Evolutionary conservation across 2,113 vertebrate genomes (phyloP), one percentile per base, ranked within the genome.

Genomic region (Tautogolabrus adspersus): DNA sequence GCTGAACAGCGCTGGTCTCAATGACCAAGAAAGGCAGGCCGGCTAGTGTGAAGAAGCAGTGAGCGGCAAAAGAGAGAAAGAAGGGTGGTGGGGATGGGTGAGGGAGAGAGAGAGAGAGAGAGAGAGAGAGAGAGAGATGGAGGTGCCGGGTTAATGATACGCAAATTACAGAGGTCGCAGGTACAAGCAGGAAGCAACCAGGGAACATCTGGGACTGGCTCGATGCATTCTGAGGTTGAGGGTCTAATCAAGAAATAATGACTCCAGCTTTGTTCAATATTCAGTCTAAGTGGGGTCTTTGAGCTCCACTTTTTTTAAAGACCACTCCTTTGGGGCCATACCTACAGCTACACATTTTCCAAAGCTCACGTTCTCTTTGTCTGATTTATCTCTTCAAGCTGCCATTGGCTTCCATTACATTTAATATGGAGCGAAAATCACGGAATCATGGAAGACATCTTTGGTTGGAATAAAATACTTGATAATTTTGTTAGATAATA

Each of bases 21-120:
- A 98, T 98, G 93, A 99, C 96, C 92, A 98, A 93, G 93, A 98
- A 99, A 75, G 97, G 97, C 77, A 99, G 94, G 78, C 95, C 96
- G 8, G 97, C 97, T 99, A 84, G 81, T 77, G 89, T 89, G 87
- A 72, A 16, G 84, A 84, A 83, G 68, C 74, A 54, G 81, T 66
- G 81, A 68, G 82, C 21, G 18, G 77, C 51, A 88, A 42, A 11
- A 66, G 54, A 69, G 57, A 64, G 67, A 61, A 47, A 40, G 57
- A 23, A 16, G 60, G 19, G 71, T 57, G 72, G 72, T 63, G 60
- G 46, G 62, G 56, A 21, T 9, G 71, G 46, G 34, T 57, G 18
- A 21, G 70, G 15, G 87, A 12, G 54, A 67, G 54, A 69, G 57
- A 64, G 67, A 61, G 42, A 40, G 57, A 23, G 18, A 21, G 70